Evolutionary conservation across 2,797 vertebrate species (phyloP), one percentile per base, ranked within the genome.

Genomic region (Eleutherodactylus coqui): DNA sequence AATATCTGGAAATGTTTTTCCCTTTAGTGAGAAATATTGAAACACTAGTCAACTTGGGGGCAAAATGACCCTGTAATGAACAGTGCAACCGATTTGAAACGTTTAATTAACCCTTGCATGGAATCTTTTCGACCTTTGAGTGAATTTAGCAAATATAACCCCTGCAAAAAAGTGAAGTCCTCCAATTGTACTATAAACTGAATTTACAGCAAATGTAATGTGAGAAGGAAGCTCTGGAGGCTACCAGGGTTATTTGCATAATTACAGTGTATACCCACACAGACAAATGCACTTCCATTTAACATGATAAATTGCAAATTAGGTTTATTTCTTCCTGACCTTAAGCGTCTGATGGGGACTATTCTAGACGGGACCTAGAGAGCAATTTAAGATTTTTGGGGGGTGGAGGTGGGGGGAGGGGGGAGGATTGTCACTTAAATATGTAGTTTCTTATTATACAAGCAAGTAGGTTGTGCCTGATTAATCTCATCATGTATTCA

Each of bases 401-500:
- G n/a, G n/a, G n/a, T n/a, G n/a, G n/a, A n/a, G n/a, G 1, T 58
- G 1, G 11, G 27, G 34, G 3, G 27, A 9, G 10, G 38, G 41
- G 41, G 41, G 19, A 41, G 13, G 38, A 14, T 24, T 27, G 29
- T 82, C 29, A 53, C 19, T 4, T 69, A 14, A 36, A 27, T 53
- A 34, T 55, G 64, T 27, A 72, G 34, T 41, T 41, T 5, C 17
- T 38, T 69, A 4, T 34, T 53, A 8, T 8, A 17, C 64, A 34
- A 13, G 64, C 51, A 47, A 17, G 53, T 29, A 21, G 34, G 10
- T 16, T 55, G n/a, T 24, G 29, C 72, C 36, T 77, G 41, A 67
- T 84, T 64, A 77, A 51, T 21, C 73, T 38, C 29, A 29, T 75
- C 53, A 34, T 77, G 72, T 43, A 76, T 75, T 64, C 82, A 45